Conservation (phyloP, 2,797 vertebrate species). For the Onychomys leucogaster region DNA sequence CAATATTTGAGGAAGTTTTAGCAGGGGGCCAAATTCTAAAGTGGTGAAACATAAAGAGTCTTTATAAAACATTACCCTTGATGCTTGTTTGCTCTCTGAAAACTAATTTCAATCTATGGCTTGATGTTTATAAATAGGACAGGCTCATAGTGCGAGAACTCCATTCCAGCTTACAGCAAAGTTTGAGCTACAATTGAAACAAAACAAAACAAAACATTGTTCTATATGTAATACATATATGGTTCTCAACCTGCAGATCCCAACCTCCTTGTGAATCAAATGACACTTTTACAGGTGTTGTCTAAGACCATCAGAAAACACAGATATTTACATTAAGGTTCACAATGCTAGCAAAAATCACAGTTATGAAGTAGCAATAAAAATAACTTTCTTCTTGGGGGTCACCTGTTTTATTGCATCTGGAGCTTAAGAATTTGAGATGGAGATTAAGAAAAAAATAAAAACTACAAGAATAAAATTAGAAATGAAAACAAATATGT, state of each 20-base stretch:
- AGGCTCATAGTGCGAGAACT: not conserved
- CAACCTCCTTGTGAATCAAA: not conserved
- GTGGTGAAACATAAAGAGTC: constrained; percentile 65
- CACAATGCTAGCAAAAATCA: not conserved
- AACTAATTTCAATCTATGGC: constrained; percentile 72
- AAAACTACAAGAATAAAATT: constrained; percentile 35
- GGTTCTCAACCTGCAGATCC: not conserved
- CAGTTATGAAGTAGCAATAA: not conserved
- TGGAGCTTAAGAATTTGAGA: constrained; percentile 10
- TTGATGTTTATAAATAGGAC: constrained; percentile 79
- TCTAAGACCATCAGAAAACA: not conserved
- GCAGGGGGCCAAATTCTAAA: constrained; percentile 70
- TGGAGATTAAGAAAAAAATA: constrained; percentile 3
- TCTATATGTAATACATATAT: too few relatives aligned
- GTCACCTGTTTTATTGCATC: not conserved
- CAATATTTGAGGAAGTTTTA: constrained; percentile 77
- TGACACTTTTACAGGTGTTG: not conserved
- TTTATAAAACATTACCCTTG: constrained; percentile 62
- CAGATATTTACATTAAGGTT: not conserved
- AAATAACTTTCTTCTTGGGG: not conserved
- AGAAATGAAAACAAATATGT: constrained; percentile 40
- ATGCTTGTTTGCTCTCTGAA: constrained; percentile 62
- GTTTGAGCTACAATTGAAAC: not conserved
- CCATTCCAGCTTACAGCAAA: not conserved
- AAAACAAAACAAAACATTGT: not conserved